A percentile compares a stretch with the other conserved stretches of the same genome.
phyloP scores from a whole-genome alignment of 2,888 invertebrate genomes.

The Arrhopalites spinosus region DNA sequence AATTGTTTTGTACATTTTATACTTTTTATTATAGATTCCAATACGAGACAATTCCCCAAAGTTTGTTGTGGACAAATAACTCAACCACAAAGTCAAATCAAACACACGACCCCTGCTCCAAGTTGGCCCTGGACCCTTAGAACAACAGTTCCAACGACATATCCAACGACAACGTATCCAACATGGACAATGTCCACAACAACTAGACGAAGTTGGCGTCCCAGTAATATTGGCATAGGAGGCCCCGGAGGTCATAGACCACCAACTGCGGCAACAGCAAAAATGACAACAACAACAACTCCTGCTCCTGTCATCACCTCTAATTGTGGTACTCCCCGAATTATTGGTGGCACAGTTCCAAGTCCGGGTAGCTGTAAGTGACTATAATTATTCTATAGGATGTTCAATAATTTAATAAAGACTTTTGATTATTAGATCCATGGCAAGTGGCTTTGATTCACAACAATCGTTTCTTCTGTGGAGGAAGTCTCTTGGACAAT shows the following conservation, averaged over 20 bases:
- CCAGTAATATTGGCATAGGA: background rate
- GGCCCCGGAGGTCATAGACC: conserved; percentile 26
- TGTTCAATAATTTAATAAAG: too few species aligned
- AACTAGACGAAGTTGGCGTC: background rate
- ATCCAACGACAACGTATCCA: background rate
- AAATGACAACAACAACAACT: conserved; percentile 11
- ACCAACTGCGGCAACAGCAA: background rate
- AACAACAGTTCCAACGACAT: background rate
- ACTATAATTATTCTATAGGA: too few species aligned
- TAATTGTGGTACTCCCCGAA: background rate
- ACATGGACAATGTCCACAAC: background rate
- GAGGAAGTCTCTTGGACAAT: conserved; percentile 80
- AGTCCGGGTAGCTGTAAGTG: conserved; percentile 5
- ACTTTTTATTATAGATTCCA: too few species aligned
- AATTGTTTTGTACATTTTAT: background rate
- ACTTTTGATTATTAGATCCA: too few species aligned
- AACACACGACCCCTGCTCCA: background rate
- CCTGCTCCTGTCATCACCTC: background rate
- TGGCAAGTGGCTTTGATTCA: conserved; percentile 74
- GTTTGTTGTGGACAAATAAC: conserved; percentile 7
- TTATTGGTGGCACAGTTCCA: conserved; percentile 3
- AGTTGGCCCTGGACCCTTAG: background rate
- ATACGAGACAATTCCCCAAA: background rate
- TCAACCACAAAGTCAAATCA: background rate
- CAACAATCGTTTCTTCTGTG: conserved; percentile 82